Evolutionary conservation across 2,888 invertebrate genomes (phyloP).

Genomic region (Serripes groenlandicus): DNA sequence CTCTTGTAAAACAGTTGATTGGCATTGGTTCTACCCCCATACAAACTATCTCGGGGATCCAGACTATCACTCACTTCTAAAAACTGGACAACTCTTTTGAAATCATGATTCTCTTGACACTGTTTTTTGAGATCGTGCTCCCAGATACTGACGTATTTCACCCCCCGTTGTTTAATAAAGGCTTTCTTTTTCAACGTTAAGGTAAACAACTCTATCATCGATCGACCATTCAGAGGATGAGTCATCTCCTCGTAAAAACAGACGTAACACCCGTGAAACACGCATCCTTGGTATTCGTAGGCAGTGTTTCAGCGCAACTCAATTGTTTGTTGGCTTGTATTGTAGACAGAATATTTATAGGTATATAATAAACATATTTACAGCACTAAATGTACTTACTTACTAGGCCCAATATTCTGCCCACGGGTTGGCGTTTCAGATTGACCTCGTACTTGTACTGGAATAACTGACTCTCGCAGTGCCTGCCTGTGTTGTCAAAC

Average conservation of each 20-base stretch:
- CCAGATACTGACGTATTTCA: slow-evolving; percentile 50
- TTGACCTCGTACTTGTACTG: no score
- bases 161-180: no score
- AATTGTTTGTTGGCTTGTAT: no score
- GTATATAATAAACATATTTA: no score
- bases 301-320: no score
- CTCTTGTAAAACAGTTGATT: slow-evolving; percentile 66
- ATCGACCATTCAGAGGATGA: slow-evolving; percentile 29
- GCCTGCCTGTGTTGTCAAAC: no score
- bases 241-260: slow-evolving; percentile 1
- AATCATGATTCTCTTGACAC: slow-evolving; percentile 55
- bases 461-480: no score
- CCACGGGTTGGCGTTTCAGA: no score
- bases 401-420: no score
- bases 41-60: slow-evolving; percentile 73
- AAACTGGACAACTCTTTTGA: background rate
- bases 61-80: slow-evolving; percentile 52
- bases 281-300: slow-evolving; percentile 48
- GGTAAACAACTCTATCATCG: slow-evolving; percentile 20
- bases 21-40: slow-evolving; percentile 73
- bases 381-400: no score
- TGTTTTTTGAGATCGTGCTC: slow-evolving; percentile 38
- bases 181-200: slow-evolving; percentile 17
- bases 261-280: slow-evolving; percentile 15
- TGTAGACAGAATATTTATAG: no score